Base-by-base conservation (phyloP, 2,113 vertebrate species). In the Gulo gulo region DNA sequence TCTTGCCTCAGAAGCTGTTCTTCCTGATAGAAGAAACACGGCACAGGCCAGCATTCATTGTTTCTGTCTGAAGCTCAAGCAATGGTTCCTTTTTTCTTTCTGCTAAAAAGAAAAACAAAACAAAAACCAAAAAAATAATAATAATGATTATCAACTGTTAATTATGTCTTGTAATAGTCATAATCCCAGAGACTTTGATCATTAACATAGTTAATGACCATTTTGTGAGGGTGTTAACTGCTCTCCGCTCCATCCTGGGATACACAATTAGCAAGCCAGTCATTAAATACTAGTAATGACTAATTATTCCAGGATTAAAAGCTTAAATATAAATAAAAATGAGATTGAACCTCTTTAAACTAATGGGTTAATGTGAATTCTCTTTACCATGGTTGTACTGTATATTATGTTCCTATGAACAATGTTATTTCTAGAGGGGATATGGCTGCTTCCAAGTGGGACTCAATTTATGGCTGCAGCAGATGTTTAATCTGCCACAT, bases 221-320 rank as follows among this genome's bases (percentile, higher is more conserved):
- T 97, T 98, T 98, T 98, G 98, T 96, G 97, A 97, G 71, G 84
- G 74, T 98, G 97, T 97, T 98, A 98, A 98, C 97, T 98, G 97
- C 96, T 97, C 96, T 98, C 98, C 93, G 80, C 96, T 98, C 91
- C 76, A 98, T 98, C 97, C 94, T 98, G 98, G 97, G 98, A 98
- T 97, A 95, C 42, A 94, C 96, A 98, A 98, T 98, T 99, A 98
- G 91, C 97, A 99, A 98, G 78, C 82, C 95, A 98, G 97, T 98
- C 95, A 16, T 99, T 99, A 98, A 99, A 98, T 96, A 98, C 95
- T 96, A 98, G 98, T 97, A 98, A 98, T 98, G 97, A 98, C 98
- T 98, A 98, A 98, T 99, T 98, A 98, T 97, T 98, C 0, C 2
- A 98, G 95, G 90, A 98, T 98, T 99, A 98, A 99, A 98, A 98